Evolutionary conservation across 2,888 invertebrate species (phyloP), one percentile per base, ranked within the genome.

Genomic region (Lypha dubia): DNA sequence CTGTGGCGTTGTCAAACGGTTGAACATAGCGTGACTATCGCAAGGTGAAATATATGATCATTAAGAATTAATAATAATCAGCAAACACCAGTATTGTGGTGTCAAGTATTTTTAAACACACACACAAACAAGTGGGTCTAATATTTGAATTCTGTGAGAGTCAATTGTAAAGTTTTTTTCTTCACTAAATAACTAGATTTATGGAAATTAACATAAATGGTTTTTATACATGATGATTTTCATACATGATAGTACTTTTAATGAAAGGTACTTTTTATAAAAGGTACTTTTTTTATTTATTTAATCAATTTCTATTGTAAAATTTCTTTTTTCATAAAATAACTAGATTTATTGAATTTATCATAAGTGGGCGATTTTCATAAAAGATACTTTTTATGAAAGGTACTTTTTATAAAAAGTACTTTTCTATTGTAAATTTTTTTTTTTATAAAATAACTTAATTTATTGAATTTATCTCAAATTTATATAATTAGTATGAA

Each of bases 41-140:
- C 70, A 70, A 79, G 77, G 77, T 62, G 44, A 70, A 58, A 32
- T 56, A 46, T 35, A 79, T 28, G 22, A 77, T 65, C 1, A 67
- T 76, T 67, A 58, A 76, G 24, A 35, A 67, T 35, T 35, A 22
- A 17, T 46, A 65, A 20, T 53, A 41, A 75, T 7, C 38, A 35
- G 22, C 51, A 65, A n/a, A n/a, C n/a, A n/a, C n/a, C 65, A 28
- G 17, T 46, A 65, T 65, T 63, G 15, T 8, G 20, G 8, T 35
- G 56, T 46, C 46, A 6, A 44, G n/a, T 13, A 46, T 44, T 13
- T 15, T n/a, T n/a, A n/a, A n/a, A n/a, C 13, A 35, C 35, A 67
- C 38, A 22, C 32, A 4, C 9, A 44, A n/a, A 28, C 24, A 2
- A 15, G 8, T 2, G 3, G 1, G n/a, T 6, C 0, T 15, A n/a